A percentile compares a stretch with the other conserved stretches of the same genome.
phyloP scores from a whole-genome alignment of 2,113 vertebrate genomes.

The Gnathonemus longibarbis region DNA sequence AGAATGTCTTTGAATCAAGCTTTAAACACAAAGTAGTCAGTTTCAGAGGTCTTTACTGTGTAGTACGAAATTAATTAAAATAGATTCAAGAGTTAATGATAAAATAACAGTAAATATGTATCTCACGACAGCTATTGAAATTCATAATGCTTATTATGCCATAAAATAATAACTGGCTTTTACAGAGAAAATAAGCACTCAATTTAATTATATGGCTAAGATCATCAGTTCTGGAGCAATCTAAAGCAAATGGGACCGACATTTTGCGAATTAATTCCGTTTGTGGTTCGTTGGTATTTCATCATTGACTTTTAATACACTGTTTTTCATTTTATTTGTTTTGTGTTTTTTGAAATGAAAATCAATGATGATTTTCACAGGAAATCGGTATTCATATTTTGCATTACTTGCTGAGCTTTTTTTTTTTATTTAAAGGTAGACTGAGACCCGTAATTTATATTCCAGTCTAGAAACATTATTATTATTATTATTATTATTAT shows the following conservation, averaged over 20 bases:
- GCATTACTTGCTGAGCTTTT: not conserved
- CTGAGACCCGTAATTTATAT: not conserved
- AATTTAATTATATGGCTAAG: slow-evolving; percentile 38
- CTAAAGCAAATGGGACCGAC: slow-evolving; percentile 41
- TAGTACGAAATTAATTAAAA: slow-evolving; percentile 18
- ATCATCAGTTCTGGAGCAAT: slow-evolving; percentile 33
- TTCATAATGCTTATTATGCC: slow-evolving; percentile 39
- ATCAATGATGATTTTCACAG: slow-evolving; percentile 2
- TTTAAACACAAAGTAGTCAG: not conserved
- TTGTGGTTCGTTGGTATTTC: slow-evolving; percentile 33
- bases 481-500: not conserved
- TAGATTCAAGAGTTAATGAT: slow-evolving; percentile 21
- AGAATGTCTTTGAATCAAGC: slow-evolving; percentile 5
- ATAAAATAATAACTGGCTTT: slow-evolving; percentile 34
- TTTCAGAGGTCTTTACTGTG: slow-evolving; percentile 1
- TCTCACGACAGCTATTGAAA: slow-evolving; percentile 23
- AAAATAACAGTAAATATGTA: slow-evolving; percentile 16
- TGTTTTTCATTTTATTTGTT: slow-evolving; percentile 22
- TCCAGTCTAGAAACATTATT: not conserved
- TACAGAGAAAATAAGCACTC: slow-evolving; percentile 33
- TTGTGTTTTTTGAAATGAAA: slow-evolving; percentile 16
- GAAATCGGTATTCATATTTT: not conserved
- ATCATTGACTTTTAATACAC: slow-evolving; percentile 34
- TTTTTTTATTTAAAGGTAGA: not conserved
- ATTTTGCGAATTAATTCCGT: slow-evolving; percentile 31